Conservation (phyloP, 2,113 vertebrate species). For the Ondatra zibethicus region DNA sequence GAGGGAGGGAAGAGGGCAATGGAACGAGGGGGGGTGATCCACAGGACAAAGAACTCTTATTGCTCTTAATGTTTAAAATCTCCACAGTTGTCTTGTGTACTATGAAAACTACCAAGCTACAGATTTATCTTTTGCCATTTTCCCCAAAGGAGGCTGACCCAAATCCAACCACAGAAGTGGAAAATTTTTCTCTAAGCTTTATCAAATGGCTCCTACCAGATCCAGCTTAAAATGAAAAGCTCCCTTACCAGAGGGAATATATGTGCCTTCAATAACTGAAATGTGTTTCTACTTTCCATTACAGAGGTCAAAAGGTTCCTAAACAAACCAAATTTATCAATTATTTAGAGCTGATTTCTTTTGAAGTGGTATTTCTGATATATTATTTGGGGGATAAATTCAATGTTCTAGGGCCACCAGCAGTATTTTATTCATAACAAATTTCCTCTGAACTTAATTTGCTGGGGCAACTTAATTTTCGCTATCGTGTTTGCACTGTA, state of each 20-base stretch:
- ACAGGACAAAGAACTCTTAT: slow-evolving; percentile 78
- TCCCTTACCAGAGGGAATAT: slow-evolving; percentile 89
- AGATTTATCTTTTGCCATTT: slow-evolving; percentile 89
- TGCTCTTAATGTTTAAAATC: slow-evolving; percentile 86
- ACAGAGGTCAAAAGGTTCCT: slow-evolving; percentile 91
- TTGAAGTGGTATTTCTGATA: slow-evolving; percentile 94
- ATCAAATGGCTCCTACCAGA: slow-evolving; percentile 89
- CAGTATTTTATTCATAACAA: slow-evolving; percentile 94
- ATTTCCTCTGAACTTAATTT: slow-evolving; percentile 97
- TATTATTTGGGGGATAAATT: slow-evolving; percentile 97
- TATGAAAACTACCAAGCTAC: slow-evolving; percentile 87
- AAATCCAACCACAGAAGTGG: slow-evolving; percentile 87
- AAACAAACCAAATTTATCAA: slow-evolving; percentile 97
- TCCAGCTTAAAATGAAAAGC: slow-evolving; percentile 91
- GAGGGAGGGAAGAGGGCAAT: slow-evolving; percentile 68
- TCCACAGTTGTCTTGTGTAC: slow-evolving; percentile 87
- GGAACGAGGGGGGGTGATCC: slow-evolving; percentile 66
- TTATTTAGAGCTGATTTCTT: slow-evolving; percentile 97
- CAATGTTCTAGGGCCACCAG: slow-evolving; percentile 93
- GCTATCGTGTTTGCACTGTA: slow-evolving; percentile 89
- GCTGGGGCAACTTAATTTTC: slow-evolving; percentile 96
- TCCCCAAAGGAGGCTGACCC: slow-evolving; percentile 87
- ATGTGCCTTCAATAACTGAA: slow-evolving; percentile 92
- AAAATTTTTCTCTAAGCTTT: slow-evolving; percentile 88
- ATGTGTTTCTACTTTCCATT: slow-evolving; percentile 93